Evolutionary conservation across 2,888 invertebrate genomes (phyloP).

Genomic region (Ectobius pallidus): DNA sequence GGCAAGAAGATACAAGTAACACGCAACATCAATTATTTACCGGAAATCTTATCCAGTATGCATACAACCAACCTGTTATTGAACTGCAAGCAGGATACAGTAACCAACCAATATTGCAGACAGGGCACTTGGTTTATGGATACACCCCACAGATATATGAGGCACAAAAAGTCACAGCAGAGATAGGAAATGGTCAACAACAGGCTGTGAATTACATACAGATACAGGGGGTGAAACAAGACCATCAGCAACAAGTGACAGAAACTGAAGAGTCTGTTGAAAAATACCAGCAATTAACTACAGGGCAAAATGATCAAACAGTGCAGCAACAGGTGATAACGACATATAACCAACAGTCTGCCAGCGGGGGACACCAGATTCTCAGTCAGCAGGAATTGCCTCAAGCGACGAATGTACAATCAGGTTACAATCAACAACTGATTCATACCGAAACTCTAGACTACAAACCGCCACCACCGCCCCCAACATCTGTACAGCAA

Average conservation of each 20-base stretch:
- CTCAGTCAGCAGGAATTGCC: neutral
- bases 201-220: neutral
- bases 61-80: neutral
- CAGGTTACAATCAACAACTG: constrained; percentile 16
- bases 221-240: neutral
- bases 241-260: neutral
- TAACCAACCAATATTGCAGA: neutral
- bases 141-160: neutral
- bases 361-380: neutral
- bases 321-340: neutral
- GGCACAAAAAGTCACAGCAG: neutral
- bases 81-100: neutral
- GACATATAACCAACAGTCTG: neutral
- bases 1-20: neutral
- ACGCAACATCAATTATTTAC: neutral
- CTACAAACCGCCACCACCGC: neutral
- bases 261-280: neutral
- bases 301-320: neutral
- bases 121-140: neutral
- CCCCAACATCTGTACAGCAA: neutral
- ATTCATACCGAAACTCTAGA: neutral
- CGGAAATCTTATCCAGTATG: neutral
- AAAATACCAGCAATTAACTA: neutral
- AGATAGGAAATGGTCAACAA: neutral
- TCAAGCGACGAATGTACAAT: constrained; percentile 1